Percentiles rank a stretch among this genome's conserved stretches.
These are phyloP conservation scores for Cyanistes caeruleus DNA, from an alignment of 2,113 vertebrate species.

Conservation along the genomic window DNA sequence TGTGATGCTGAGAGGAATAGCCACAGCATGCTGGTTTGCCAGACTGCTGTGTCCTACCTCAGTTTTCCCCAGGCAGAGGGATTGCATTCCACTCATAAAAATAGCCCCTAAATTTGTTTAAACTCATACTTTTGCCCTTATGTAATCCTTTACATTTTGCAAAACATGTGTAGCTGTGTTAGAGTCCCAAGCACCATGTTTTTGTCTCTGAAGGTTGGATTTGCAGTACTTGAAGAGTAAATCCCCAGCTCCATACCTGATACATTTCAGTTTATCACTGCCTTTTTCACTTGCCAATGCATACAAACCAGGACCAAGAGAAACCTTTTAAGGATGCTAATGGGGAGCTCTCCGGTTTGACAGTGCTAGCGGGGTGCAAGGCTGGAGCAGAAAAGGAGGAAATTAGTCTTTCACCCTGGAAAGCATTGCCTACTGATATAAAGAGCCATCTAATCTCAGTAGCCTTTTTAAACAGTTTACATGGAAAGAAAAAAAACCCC, in stretches of 20 bases:
- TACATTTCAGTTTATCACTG: neutral
- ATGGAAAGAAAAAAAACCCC: neutral
- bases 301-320: neutral
- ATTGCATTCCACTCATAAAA: neutral
- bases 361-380: neutral
- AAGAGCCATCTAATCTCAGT: slow-evolving; percentile 24
- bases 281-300: neutral
- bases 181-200: rapidly evolving
- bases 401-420: slow-evolving; percentile 41
- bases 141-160: neutral
- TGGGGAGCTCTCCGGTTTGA: rapidly evolving
- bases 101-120: neutral
- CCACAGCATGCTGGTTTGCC: neutral
- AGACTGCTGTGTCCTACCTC: neutral
- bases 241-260: neutral
- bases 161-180: neutral
- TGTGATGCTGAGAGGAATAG: neutral
- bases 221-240: neutral
- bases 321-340: neutral
- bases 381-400: slow-evolving; percentile 18
- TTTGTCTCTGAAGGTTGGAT: neutral
- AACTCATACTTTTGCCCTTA: neutral
- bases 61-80: neutral
- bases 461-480: slow-evolving; percentile 37
- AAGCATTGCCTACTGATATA: slow-evolving; percentile 15